Base-by-base conservation (phyloP, 2,888 invertebrate species). In the Acleris laterana region DNA sequence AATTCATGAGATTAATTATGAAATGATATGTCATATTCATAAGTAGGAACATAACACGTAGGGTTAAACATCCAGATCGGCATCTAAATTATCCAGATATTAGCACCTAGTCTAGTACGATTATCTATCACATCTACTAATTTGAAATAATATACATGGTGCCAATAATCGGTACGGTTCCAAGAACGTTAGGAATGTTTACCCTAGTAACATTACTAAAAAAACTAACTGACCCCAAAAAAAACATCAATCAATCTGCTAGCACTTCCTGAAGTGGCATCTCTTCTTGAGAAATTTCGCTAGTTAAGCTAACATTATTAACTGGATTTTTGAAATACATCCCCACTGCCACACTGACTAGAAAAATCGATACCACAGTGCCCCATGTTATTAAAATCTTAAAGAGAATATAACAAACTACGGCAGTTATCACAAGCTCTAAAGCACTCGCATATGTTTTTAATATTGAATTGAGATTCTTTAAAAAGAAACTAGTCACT, bases 371-470 rank as follows among this genome's bases (percentile, higher is more conserved):
- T 69, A 97, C 74, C 1, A 96, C 90, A 5, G 98, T 98, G 80
- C 96, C 97, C 65, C 95, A 84, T 80, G 97, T 95, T 73, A 99
- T 96, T 3, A 97, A 94, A 85, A 98, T 98, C 72, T 95, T 94
- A 84, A 99, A 98, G 57, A 98, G 87, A 57, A 97, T 82, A 93
- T 96, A 97, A 77, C 98, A 97, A 0, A 98, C 93, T 16, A 98
- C 91, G 0, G 98, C 98, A 0, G 98, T 98, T 77, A 99, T 96
- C 62, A 98, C 93, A 42, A 99, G 88, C 82, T 99, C 99, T 75
- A 99, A 90, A 16, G 98, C 98, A 89, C 98, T 97, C 1, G 99
- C 99, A 88, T 98, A 99, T 0, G 98, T 98, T 92, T 99, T 99
- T 62, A 99, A 91, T 79, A 99, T 98, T 0, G 98, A 98, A 86